These are phyloP conservation scores for Achlya flavicornis DNA, from an alignment of 2,888 invertebrate genomes.

Conservation along the genomic window DNA sequence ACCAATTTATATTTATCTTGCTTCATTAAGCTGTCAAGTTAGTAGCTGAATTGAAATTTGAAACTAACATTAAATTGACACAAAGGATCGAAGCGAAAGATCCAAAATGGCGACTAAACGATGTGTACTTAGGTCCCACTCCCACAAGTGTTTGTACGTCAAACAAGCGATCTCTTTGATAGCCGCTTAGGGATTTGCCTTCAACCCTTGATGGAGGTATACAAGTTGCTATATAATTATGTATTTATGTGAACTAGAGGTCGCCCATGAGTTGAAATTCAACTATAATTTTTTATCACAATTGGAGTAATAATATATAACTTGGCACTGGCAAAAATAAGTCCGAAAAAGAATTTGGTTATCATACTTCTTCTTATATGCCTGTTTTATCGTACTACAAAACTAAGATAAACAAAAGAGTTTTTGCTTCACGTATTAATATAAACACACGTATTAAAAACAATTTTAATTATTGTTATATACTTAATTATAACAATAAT, in stretches of 20 bases:
- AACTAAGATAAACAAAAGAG: too few relatives aligned
- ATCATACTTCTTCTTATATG: too few relatives aligned
- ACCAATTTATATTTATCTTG: too few relatives aligned
- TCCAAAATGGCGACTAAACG: constrained; percentile 16
- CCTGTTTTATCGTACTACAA: too few relatives aligned
- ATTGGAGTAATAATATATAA: too few relatives aligned
- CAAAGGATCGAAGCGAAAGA: constrained; percentile 13
- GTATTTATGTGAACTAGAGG: background rate
- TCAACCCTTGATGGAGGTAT: constrained; percentile 1
- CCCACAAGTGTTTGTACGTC: constrained; percentile 23
- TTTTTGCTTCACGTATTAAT: too few relatives aligned
- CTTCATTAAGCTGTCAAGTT: background rate
- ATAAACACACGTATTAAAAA: too few relatives aligned
- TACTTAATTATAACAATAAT: too few relatives aligned
- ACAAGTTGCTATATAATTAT: background rate
- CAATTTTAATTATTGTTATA: too few relatives aligned
- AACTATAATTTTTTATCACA: too few relatives aligned
- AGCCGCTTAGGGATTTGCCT: constrained; percentile 18
- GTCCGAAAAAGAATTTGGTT: too few relatives aligned
- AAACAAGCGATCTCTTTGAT: constrained; percentile 22
- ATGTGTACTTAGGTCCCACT: constrained; percentile 25
- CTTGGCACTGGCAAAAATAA: too few relatives aligned
- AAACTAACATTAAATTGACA: constrained; percentile 18
- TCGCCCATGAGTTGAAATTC: background rate
- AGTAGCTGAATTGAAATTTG: constrained; percentile 7